Conservation (phyloP, 2,888 invertebrate species). For the Aphrophora alni region DNA sequence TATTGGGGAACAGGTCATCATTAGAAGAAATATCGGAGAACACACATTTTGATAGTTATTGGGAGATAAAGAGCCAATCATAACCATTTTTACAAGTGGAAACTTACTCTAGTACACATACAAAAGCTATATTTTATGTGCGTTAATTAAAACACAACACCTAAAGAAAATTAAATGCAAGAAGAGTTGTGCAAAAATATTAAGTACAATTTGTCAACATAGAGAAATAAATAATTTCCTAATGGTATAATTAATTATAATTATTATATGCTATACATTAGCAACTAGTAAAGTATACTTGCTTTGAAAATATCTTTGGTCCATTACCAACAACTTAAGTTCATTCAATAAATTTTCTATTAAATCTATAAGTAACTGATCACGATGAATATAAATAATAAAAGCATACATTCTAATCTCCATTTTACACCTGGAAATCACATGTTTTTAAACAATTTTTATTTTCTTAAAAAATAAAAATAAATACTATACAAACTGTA, state of each 20-base stretch:
- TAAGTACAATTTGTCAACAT: neutral
- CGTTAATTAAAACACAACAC: neutral
- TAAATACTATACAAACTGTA: neutral
- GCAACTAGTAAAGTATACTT: neutral
- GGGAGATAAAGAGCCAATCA: neutral
- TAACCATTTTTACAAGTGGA: neutral
- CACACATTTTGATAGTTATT: neutral
- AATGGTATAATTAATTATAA: neutral
- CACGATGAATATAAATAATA: neutral
- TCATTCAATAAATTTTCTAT: neutral
- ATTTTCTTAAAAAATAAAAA: neutral
- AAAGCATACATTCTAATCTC: neutral
- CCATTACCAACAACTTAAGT: neutral
- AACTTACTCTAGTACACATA: neutral
- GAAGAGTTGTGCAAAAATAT: neutral
- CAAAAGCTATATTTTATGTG: neutral
- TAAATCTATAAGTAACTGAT: neutral
- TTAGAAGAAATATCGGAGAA: neutral
- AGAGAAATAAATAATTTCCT: neutral
- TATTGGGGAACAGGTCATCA: neutral
- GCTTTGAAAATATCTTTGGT: constrained; percentile 6
- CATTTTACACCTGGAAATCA: neutral
- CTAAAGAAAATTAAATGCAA: neutral
- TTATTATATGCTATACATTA: neutral
- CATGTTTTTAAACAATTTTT: neutral